Evolutionary conservation across 2,113 vertebrate species (phyloP).

Genomic region (Neoarius graeffei): DNA sequence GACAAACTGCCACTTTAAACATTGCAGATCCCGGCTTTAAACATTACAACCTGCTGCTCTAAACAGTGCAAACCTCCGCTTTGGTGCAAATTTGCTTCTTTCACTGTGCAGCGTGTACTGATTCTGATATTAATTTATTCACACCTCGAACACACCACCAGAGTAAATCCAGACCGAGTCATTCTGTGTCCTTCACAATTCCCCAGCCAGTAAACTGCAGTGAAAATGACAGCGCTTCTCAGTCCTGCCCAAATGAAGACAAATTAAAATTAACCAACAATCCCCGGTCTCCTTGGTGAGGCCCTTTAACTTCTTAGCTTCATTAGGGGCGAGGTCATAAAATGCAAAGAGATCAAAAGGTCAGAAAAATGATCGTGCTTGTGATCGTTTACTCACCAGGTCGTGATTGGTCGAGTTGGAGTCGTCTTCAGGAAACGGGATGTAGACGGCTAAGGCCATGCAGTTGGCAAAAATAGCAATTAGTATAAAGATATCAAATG

Average conservation of each 20-base stretch:
- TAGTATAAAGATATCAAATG: slow-evolving; percentile 99
- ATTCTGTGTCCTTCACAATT: neutral
- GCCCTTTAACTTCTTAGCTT: neutral
- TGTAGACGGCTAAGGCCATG: slow-evolving; percentile 99
- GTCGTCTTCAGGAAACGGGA: slow-evolving; percentile 98
- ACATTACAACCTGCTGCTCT: neutral
- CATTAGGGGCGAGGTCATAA: neutral
- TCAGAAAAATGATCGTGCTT: neutral
- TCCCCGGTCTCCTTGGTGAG: neutral
- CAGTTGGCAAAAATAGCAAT: slow-evolving; percentile 99
- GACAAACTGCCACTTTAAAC: neutral
- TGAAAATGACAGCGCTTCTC: neutral
- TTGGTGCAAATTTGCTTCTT: neutral
- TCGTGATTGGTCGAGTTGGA: slow-evolving; percentile 99
- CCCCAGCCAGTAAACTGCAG: neutral
- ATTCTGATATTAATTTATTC: neutral
- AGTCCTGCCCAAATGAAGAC: neutral
- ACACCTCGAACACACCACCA: neutral
- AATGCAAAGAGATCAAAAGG: neutral
- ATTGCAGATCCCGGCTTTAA: too few relatives aligned
- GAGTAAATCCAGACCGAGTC: neutral
- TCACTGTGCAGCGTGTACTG: neutral
- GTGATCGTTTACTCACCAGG: slow-evolving; percentile 84
- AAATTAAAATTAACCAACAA: neutral
- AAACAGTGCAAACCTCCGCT: neutral